These are phyloP conservation scores for Notodonta ziczac DNA, from an alignment of 2,888 invertebrate species.

Conservation along the genomic window DNA sequence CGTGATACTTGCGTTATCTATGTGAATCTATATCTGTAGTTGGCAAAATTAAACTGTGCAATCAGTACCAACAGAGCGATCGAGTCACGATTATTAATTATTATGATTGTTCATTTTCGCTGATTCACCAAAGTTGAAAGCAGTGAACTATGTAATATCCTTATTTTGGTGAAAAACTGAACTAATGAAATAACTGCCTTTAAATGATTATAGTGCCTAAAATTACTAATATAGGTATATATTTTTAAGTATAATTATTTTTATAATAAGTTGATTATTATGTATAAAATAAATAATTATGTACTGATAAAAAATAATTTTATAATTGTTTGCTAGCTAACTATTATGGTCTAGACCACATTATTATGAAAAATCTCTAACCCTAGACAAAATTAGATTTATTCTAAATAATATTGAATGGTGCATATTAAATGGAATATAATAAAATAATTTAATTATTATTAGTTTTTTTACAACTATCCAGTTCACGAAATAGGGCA, in stretches of 20 bases:
- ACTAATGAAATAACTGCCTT: background rate
- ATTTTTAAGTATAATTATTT: background rate
- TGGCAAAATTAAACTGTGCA: too few relatives aligned
- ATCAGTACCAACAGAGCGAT: too few relatives aligned
- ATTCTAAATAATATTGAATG: background rate
- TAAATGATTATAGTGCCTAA: slow-evolving; percentile 1
- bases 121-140: too few relatives aligned
- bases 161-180: background rate
- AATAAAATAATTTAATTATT: slow-evolving; percentile 1
- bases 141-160: too few relatives aligned
- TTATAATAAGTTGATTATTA: background rate
- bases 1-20: too few relatives aligned
- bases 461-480: background rate
- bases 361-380: background rate
- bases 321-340: background rate
- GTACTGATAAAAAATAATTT: background rate
- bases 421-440: background rate
- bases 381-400: background rate
- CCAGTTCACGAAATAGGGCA: too few relatives aligned
- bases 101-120: too few relatives aligned
- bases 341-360: background rate
- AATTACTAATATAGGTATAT: slow-evolving; percentile 1
- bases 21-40: too few relatives aligned
- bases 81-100: too few relatives aligned
- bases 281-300: too few relatives aligned